Evolutionary conservation across 35 echinoderm and acorn worm genomes (phyloP), one percentile per base, ranked within the genome.

Genomic region (Eucidaris tribuloides): DNA sequence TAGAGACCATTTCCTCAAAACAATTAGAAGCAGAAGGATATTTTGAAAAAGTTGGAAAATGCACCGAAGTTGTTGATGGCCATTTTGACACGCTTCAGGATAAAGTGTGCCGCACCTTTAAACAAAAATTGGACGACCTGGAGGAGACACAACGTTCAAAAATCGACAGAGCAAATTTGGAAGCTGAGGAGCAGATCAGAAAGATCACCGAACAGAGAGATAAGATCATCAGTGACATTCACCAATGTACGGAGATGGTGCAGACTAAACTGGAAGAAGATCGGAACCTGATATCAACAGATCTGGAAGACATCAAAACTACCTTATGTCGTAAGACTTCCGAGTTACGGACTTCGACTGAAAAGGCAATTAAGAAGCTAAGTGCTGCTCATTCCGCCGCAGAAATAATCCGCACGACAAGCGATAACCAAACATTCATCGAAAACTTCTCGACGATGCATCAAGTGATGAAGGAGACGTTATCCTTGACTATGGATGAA

Each of bases 181-280:
- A 43, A 32, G 68, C 68, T 42, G 68, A 74, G 44, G 68, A 74
- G n/a, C 35, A 35, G n/a, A 74, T 74, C 2, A 74, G 41, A 19
- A 27, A 44, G n/a, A 74, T 74, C 38, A 74, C 38, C 13, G 37
- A 74, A 44, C 24, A 43, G 68, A 27, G 68, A 35, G 7, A n/a
- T 25, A 20, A 20, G 6, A 40, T 35, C 15, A 6, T 74, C 44
- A 40, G 35, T 20, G 41, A 74, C 29, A 74, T 74, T 19, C 38
- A 74, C 44, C 35, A 38, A 74, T 3, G 37, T 25, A 24, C 24
- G 14, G 6, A 74, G 2, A 25, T 42, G 1, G 38, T 15, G 7
- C 33, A 41, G 2, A 22, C 29, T 24, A 44, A 7, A 74, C 22
- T 74, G 9, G 68, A 35, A 2, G 44, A 44, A 44, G 22, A 74